Percentiles rank a stretch among this genome's conserved stretches.
Conservation (phyloP, 2,888 invertebrate species). For the Holacanthella duospinosa region DNA sequence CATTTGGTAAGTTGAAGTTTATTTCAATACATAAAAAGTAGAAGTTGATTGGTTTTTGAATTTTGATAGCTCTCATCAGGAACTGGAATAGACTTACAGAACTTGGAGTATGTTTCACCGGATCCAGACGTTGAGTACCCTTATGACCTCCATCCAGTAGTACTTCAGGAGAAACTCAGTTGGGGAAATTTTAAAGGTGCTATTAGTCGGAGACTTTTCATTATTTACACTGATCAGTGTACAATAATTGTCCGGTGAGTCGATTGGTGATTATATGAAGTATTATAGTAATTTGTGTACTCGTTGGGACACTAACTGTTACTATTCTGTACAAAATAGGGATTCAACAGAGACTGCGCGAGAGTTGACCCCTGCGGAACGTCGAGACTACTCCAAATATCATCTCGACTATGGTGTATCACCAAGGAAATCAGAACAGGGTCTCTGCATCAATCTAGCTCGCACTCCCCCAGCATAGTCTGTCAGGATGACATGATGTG, state of each 20-base stretch:
- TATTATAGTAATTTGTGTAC: no score
- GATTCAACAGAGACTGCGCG: neutral
- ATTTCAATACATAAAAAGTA: neutral
- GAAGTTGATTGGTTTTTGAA: neutral
- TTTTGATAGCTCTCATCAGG: neutral
- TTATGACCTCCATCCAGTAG: neutral
- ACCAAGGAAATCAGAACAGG: slow-evolving; percentile 2
- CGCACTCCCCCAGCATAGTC: slow-evolving; percentile 1
- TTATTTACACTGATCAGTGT: slow-evolving; percentile 1
- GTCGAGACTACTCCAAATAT: neutral
- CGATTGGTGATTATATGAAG: no score
- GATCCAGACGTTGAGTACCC: slow-evolving; percentile 5
- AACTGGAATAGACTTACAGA: neutral
- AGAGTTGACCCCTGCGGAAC: neutral
- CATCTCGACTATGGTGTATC: neutral
- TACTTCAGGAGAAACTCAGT: neutral
- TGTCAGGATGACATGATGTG: no score
- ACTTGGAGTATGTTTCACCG: slow-evolving; percentile 4
- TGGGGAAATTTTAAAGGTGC: neutral
- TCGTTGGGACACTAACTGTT: no score
- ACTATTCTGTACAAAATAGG: no score
- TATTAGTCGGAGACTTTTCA: neutral
- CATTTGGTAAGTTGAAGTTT: neutral
- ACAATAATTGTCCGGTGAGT: slow-evolving; percentile 2
- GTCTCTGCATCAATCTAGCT: neutral